These are phyloP conservation scores for Synergus laeviventris DNA, from an alignment of 2,888 invertebrate genomes.

Conservation along the genomic window DNA sequence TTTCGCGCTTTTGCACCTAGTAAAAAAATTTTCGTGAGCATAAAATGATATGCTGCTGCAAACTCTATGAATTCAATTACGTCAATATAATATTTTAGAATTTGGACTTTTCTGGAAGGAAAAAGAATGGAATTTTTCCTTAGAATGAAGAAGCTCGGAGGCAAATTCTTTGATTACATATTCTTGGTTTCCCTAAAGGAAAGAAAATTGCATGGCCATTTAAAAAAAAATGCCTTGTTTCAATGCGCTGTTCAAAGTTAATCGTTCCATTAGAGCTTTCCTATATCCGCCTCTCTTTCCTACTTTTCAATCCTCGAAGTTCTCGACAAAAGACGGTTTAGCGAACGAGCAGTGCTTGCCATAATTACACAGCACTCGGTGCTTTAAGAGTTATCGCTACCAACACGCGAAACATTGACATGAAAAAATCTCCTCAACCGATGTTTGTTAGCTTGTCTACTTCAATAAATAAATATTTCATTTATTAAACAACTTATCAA, in stretches of 20 bases:
- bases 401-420: slow-evolving; percentile 49
- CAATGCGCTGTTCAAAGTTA: background rate
- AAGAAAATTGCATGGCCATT: background rate
- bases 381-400: slow-evolving; percentile 47
- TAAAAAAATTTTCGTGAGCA: background rate
- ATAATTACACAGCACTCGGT: slow-evolving; percentile 52
- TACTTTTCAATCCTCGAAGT: slow-evolving; percentile 44
- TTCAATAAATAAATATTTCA: background rate
- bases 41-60: background rate
- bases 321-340: slow-evolving; percentile 44
- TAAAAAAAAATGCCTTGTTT: background rate
- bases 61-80: background rate
- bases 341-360: slow-evolving; percentile 44
- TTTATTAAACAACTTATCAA: background rate
- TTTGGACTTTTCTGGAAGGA: background rate
- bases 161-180: background rate
- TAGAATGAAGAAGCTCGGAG: too few relatives aligned
- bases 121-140: background rate
- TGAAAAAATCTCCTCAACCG: background rate
- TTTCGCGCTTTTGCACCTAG: slow-evolving; percentile 13
- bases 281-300: slow-evolving; percentile 50
- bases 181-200: slow-evolving; percentile 1
- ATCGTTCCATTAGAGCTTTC: background rate
- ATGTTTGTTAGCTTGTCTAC: background rate
- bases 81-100: background rate